Conservation (phyloP, 1,140 invertebrate genomes). For the Campoletis sonorensis region DNA sequence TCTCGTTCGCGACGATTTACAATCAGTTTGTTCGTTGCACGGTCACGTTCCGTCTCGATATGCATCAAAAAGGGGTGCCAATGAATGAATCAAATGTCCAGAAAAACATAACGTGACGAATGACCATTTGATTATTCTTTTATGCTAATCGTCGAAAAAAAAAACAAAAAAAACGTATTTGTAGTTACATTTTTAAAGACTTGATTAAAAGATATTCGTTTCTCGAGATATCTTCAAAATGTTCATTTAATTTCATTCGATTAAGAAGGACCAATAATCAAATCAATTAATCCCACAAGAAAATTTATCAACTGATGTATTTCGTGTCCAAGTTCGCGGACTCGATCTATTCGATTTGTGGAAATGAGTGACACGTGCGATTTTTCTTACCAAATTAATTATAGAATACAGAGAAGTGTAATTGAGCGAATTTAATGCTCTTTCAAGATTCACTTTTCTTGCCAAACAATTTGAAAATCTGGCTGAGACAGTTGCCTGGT, state of each 20-base stretch:
- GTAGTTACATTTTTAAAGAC: too few relatives aligned
- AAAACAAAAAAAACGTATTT: too few relatives aligned
- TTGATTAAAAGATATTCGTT: too few relatives aligned
- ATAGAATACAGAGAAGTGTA: too few relatives aligned
- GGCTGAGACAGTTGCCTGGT: constrained; percentile 54
- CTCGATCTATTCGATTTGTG: too few relatives aligned
- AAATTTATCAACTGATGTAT: too few relatives aligned
- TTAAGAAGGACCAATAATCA: too few relatives aligned
- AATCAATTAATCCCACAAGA: too few relatives aligned
- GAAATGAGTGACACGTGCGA: not conserved
- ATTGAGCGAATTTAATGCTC: not conserved
- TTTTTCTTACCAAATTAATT: constrained; percentile 45
- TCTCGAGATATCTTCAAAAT: too few relatives aligned
- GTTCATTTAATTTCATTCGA: too few relatives aligned
- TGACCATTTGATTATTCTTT: not conserved
- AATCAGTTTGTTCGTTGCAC: constrained; percentile 62
- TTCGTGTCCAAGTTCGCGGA: too few relatives aligned
- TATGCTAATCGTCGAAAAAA: too few relatives aligned
- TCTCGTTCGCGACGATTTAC: constrained; percentile 64
- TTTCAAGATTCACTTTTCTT: not conserved
- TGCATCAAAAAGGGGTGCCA: constrained; percentile 13
- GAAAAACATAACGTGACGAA: constrained; percentile 14
- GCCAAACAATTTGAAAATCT: constrained; percentile 49
- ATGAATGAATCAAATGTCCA: constrained; percentile 36
- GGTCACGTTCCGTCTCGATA: constrained; percentile 58